Conservation (phyloP, 2,888 invertebrate genomes). For the Cataglyphis albicans region DNA sequence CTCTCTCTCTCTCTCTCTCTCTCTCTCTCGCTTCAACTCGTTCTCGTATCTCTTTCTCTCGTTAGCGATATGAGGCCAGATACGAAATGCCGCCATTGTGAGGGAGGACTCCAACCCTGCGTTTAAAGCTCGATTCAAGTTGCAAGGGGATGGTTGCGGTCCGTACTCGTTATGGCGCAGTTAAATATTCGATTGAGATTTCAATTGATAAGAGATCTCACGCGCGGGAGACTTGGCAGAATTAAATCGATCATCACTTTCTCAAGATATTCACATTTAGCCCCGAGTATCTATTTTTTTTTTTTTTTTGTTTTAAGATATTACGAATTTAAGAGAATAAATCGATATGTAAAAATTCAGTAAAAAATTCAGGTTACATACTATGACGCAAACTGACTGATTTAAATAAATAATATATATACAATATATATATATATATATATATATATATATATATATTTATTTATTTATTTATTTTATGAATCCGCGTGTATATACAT, state of each 20-base stretch:
- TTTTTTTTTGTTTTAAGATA: not conserved
- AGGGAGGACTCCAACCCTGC: constrained; percentile 31
- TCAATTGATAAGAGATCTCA: not conserved
- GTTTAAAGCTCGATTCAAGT: constrained; percentile 24
- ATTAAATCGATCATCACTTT: not conserved
- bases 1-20: constrained; percentile 23
- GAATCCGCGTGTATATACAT: not conserved
- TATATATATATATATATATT: not conserved
- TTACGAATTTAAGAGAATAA: not conserved
- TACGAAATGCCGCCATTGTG: constrained; percentile 57
- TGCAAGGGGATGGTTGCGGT: not conserved
- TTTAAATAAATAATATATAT: not conserved
- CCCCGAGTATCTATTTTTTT: not conserved
- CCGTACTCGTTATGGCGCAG: not conserved
- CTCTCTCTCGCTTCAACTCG: not conserved
- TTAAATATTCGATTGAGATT: not conserved
- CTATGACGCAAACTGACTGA: not conserved
- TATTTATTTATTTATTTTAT: not conserved
- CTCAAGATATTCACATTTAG: not conserved
- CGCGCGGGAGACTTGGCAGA: not conserved
- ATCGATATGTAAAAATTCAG: not conserved
- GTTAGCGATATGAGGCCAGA: constrained; percentile 64
- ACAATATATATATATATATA: not conserved
- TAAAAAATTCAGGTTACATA: not conserved
- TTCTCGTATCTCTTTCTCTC: constrained; percentile 21